Percentiles rank a stretch among this genome's conserved stretches.
These are phyloP conservation scores for Eolophus roseicapilla DNA, from an alignment of 2,113 vertebrate species.

Conservation along the genomic window DNA sequence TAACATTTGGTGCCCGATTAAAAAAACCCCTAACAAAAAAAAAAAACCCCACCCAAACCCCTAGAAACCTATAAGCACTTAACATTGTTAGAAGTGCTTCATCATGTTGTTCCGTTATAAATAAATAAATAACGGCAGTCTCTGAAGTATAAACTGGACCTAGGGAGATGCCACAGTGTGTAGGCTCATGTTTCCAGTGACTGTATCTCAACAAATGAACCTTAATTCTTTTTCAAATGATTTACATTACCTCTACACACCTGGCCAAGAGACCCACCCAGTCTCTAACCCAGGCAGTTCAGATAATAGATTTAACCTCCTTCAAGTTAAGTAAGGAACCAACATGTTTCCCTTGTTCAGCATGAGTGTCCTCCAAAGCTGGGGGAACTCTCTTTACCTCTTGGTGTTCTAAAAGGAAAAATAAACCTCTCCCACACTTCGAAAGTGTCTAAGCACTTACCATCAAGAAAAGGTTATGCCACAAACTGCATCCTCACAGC, in stretches of 20 bases:
- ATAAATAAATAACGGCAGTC: not conserved
- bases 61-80: not conserved
- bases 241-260: not conserved
- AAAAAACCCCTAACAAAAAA: not conserved
- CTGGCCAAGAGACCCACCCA: not conserved
- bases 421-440: not conserved
- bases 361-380: not conserved
- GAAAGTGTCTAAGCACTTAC: not conserved
- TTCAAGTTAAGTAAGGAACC: not conserved
- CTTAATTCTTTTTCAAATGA: not conserved
- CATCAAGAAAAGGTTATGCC: not conserved
- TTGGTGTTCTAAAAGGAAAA: not conserved
- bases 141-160: not conserved
- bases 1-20: not conserved
- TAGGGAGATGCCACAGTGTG: not conserved
- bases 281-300: not conserved
- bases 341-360: not conserved
- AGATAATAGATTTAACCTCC: not conserved
- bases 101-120: not conserved
- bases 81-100: not conserved
- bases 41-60: fast-evolving
- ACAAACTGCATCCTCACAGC: not conserved
- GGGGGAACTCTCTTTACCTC: not conserved
- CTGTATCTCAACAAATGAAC: not conserved
- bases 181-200: not conserved